Percentiles rank a stretch among this genome's conserved stretches.
phyloP scores from a whole-genome alignment of 2,113 vertebrate genomes.

The Oophaga pumilio region DNA sequence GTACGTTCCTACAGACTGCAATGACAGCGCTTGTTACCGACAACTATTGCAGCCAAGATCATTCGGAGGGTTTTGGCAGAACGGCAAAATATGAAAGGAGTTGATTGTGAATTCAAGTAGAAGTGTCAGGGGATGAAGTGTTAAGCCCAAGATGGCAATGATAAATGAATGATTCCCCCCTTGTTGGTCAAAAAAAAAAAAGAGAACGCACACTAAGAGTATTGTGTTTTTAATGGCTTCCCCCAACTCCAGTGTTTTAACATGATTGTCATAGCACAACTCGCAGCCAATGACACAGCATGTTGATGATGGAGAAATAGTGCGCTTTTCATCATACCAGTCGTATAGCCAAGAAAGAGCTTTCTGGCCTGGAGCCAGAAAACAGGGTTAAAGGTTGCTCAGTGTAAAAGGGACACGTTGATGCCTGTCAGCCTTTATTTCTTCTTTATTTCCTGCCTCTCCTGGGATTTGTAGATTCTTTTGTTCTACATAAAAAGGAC shows the following conservation, averaged over 20 bases:
- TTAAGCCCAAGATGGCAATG: conserved; percentile 14
- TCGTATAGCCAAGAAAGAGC: conserved; percentile 1
- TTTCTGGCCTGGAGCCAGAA: conserved; percentile 8
- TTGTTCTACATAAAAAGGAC: conserved; percentile 44
- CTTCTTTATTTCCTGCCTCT: conserved; percentile 42
- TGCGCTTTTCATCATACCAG: conserved; percentile 7
- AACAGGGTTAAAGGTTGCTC: conserved; percentile 23
- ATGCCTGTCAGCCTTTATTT: conserved; percentile 47
- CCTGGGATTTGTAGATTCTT: conserved; percentile 44
- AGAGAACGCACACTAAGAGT: neutral
- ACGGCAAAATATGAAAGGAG: conserved; percentile 5
- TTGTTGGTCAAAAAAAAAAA: conserved; percentile 13
- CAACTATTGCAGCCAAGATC: conserved; percentile 23
- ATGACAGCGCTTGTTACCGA: conserved; percentile 9
- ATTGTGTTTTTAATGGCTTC: conserved; percentile 16
- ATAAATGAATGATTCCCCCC: neutral
- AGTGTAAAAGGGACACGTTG: conserved; percentile 36
- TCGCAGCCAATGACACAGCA: neutral
- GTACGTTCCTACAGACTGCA: conserved; percentile 23
- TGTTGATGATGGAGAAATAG: neutral
- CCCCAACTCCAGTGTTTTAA: neutral
- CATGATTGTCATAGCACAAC: neutral
- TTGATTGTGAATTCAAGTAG: conserved; percentile 31
- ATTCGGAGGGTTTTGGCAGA: conserved; percentile 23
- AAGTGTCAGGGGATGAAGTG: neutral